Conservation (phyloP, 2,113 vertebrate genomes). For the Triplophysa rosa region DNA sequence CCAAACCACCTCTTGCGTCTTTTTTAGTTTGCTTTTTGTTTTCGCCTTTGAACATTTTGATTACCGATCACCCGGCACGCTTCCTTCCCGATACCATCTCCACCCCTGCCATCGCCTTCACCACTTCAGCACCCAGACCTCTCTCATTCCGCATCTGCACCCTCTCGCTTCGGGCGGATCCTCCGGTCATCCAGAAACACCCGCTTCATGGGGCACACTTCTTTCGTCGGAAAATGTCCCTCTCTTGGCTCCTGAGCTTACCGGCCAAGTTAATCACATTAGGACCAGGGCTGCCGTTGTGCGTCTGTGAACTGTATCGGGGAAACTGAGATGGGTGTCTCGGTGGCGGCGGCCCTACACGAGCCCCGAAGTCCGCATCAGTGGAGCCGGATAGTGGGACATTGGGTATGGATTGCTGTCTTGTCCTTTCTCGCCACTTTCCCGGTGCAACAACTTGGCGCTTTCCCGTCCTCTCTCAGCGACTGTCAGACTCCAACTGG, state of each 20-base stretch:
- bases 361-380: conserved; percentile 68
- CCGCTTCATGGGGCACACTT: conserved; percentile 75
- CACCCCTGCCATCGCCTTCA: conserved; percentile 59
- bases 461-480: conserved; percentile 95
- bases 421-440: conserved; percentile 75
- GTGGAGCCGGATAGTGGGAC: conserved; percentile 70
- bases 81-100: conserved; percentile 60
- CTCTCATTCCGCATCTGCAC: conserved; percentile 51
- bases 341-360: conserved; percentile 60
- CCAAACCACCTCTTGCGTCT: conserved; percentile 33
- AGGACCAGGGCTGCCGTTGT: conserved; percentile 67
- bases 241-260: conserved; percentile 62
- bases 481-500: conserved; percentile 98
- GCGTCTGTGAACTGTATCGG: conserved; percentile 62
- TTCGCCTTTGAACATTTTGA: conserved; percentile 54
- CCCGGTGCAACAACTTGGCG: conserved; percentile 86
- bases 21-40: conserved; percentile 44
- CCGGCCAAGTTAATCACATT: conserved; percentile 59
- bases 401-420: conserved; percentile 75
- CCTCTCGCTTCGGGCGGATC: conserved; percentile 65
- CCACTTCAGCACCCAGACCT: conserved; percentile 14
- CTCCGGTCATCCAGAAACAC: conserved; percentile 50
- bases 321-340: conserved; percentile 73
- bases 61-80: conserved; percentile 23
- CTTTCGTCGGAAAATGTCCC: conserved; percentile 74